Base-by-base conservation (phyloP, 64 coral and sea anemone genomes). In the Acropora yongei region DNA sequence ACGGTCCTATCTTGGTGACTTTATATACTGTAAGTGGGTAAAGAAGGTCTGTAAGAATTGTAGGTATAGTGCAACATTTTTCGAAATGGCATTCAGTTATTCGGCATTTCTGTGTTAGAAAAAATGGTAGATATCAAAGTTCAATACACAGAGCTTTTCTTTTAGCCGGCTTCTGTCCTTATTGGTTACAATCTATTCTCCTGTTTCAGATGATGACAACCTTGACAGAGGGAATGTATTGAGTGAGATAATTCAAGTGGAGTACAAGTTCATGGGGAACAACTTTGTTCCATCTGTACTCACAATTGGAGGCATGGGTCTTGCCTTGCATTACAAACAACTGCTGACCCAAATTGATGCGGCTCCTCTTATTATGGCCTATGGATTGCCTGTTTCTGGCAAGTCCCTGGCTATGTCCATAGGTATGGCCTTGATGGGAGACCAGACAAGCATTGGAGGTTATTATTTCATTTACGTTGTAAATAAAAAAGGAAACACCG, bases 371-470 rank as follows among this genome's bases (percentile, higher is more conserved):
- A 41, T 82, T 9, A 82, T 82, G 79, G 79, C 79, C 51, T 82
- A n/a, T 82, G 49, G 79, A 13, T 40, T 57, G 30, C 79, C 79
- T 40, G 79, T 82, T 40, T 82, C 79, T 60, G 79, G 79, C 19
- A 82, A 82, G 41, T 82, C 79, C 49, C 16, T 57, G 3, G 79
- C 79, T 47, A 50, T 82, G 19, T 50, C 20, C 2, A 60, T 57
- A 19, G 79, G 49, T 2, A 82, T 82, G 79, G 41, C 79, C 16
- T 2, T 82, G 2, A 55, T 82, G 1, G 79, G 79, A 53, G 47
- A 41, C 3, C 9, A 43, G 2, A 53, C 51, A 20, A 57, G 79
- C 8, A 82, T 30, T 55, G 48, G 79, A 57, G 79, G 79, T 61
- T 58, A 85, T 43, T 63, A 65, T 63, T 63, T 63, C 60, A 63